phyloP scores from a whole-genome alignment of 2,888 invertebrate species.

The Calameuta pallipes region DNA sequence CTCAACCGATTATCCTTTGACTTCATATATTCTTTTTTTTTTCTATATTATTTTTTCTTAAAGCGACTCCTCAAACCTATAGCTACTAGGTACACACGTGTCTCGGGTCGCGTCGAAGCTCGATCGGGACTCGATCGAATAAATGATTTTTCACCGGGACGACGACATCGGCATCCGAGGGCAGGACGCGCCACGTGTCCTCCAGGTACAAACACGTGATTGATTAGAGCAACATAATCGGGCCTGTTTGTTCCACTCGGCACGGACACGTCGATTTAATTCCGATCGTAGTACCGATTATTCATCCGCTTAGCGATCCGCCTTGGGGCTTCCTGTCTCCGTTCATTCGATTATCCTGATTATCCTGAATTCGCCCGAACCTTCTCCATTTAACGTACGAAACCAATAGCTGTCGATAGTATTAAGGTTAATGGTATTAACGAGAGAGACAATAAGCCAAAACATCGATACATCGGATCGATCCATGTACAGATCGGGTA shows the following conservation, averaged over 20 bases:
- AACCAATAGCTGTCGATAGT: not conserved
- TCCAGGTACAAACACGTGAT: conserved; percentile 2
- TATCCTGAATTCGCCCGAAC: not conserved
- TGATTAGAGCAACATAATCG: conserved; percentile 3
- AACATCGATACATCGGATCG: not conserved
- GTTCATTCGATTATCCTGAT: not conserved
- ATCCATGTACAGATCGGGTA: not conserved
- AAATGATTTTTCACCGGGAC: conserved; percentile 3
- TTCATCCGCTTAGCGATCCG: not conserved
- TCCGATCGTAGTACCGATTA: not conserved
- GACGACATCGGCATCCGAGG: conserved; percentile 4
- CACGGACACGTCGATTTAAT: conserved; percentile 5
- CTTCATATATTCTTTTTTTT: not conserved
- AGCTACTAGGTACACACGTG: not conserved
- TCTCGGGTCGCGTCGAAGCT: not conserved
- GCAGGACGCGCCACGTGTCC: conserved; percentile 2
- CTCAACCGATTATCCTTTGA: not conserved
- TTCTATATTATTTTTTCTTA: not conserved
- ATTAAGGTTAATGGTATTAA: not conserved
- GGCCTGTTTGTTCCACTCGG: conserved; percentile 6
- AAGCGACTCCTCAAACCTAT: not conserved
- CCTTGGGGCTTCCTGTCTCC: not conserved
- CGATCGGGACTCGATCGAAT: not conserved
- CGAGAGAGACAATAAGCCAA: not conserved
- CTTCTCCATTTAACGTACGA: not conserved